Percentiles rank a stretch among this genome's conserved stretches.
These are phyloP conservation scores for Drymonia ruficornis DNA, from an alignment of 2,888 invertebrate genomes.

Conservation along the genomic window DNA sequence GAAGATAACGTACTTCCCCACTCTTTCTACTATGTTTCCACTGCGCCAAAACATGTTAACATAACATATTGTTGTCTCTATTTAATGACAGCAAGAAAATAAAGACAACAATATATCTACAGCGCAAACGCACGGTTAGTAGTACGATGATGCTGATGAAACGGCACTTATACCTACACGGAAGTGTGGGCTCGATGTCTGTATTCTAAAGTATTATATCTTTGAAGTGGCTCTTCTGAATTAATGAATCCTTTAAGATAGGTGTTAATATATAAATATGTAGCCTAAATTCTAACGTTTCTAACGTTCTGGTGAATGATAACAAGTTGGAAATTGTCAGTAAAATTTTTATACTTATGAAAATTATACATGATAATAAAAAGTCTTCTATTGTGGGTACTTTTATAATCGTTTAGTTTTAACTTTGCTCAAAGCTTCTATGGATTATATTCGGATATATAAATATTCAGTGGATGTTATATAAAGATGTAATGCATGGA, in stretches of 20 bases:
- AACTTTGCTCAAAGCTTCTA: constrained; percentile 71
- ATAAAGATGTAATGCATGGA: constrained; percentile 37
- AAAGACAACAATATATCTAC: no score
- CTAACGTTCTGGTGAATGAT: constrained; percentile 53
- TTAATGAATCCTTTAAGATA: constrained; percentile 50
- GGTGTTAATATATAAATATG: constrained; percentile 55
- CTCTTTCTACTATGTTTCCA: no score
- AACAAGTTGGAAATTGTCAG: constrained; percentile 57
- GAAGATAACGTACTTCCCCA: no score
- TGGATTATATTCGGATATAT: constrained; percentile 34
- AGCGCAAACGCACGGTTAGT: no score
- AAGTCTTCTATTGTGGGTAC: constrained; percentile 39
- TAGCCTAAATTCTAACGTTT: constrained; percentile 65
- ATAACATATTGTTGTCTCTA: no score
- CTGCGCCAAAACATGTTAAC: no score
- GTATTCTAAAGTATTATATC: constrained; percentile 28
- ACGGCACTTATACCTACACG: constrained; percentile 3
- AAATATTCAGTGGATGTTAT: constrained; percentile 41
- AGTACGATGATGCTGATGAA: constrained; percentile 1
- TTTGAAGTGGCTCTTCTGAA: constrained; percentile 50
- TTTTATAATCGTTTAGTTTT: constrained; percentile 49
- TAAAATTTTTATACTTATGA: constrained; percentile 70
- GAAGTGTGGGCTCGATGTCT: constrained; percentile 26
- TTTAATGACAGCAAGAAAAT: no score
- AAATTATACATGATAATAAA: constrained; percentile 52